Conservation (phyloP, 92 coral and sea anemone genomes). For the Scolanthus callimorphus region DNA sequence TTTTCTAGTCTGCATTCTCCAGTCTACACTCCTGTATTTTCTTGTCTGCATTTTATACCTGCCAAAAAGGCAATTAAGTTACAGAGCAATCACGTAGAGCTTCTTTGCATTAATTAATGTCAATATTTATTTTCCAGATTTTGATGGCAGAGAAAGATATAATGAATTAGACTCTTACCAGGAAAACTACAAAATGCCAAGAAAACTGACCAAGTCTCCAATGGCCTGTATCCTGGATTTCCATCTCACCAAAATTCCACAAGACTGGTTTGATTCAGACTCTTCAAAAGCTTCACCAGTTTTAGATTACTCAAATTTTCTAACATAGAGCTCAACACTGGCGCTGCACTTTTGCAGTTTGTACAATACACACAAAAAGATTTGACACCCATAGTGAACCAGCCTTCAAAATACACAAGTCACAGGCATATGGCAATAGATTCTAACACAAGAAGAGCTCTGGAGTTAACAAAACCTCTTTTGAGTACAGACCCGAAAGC, state of each 20-base stretch:
- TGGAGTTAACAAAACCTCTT: constrained; percentile 72
- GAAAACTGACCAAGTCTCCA: constrained; percentile 40
- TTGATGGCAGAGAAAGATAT: constrained; percentile 61
- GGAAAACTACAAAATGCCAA: constrained; percentile 58
- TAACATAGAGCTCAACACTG: constrained; percentile 63
- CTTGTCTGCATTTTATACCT: too few species aligned
- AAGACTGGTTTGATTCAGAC: constrained; percentile 69
- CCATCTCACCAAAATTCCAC: constrained; percentile 67
- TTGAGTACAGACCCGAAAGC: constrained; percentile 73
- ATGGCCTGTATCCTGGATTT: constrained; percentile 48
- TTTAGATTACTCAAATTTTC: constrained; percentile 50
- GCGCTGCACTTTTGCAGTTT: constrained; percentile 59
- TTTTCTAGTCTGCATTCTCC: too few species aligned
- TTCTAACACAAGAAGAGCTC: constrained; percentile 61
- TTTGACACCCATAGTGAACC: constrained; percentile 58
- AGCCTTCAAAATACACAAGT: constrained; percentile 62
- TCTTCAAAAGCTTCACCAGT: constrained; percentile 6
- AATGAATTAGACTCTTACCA: constrained; percentile 39
- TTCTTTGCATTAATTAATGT: too few species aligned
- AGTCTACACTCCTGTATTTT: too few species aligned
- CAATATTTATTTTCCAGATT: constrained; percentile 38
- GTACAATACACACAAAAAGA: constrained; percentile 74
- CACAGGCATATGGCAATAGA: constrained; percentile 87
- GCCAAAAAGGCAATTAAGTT: too few species aligned
- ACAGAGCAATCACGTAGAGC: too few species aligned